phyloP scores from a whole-genome alignment of 2,797 vertebrate species.

The Danionella dracula region DNA sequence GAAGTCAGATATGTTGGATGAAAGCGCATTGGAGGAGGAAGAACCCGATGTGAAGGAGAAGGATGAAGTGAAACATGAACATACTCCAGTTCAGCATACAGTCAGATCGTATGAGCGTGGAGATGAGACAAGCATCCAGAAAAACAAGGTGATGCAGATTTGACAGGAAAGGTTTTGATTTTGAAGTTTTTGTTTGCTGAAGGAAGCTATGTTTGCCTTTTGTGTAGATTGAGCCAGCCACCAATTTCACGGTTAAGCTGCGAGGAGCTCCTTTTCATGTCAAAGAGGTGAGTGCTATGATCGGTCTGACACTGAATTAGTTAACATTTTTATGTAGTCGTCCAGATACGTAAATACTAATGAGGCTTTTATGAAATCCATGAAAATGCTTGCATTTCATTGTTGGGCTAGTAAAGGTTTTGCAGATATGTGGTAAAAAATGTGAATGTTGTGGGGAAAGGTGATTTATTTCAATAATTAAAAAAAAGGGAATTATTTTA shows the following conservation, averaged over 20 bases:
- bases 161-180: neutral
- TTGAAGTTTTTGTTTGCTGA: neutral
- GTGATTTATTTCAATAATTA: no score
- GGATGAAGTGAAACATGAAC: slow-evolving; percentile 38
- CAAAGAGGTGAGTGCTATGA: slow-evolving; percentile 73
- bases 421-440: no score
- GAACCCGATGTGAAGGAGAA: slow-evolving; percentile 25
- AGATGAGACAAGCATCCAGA: slow-evolving; percentile 40
- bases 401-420: no score
- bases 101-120: slow-evolving; percentile 64
- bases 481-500: no score
- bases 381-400: no score
- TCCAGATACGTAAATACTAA: no score
- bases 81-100: slow-evolving; percentile 36
- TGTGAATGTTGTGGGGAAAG: no score
- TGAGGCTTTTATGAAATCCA: no score
- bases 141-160: neutral
- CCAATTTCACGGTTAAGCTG: slow-evolving; percentile 81
- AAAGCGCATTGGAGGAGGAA: slow-evolving; percentile 33
- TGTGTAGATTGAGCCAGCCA: slow-evolving; percentile 59
- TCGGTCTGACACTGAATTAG: neutral
- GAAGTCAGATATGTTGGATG: slow-evolving; percentile 52
- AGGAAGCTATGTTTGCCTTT: neutral
- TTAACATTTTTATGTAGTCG: neutral
- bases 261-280: slow-evolving; percentile 81